phyloP scores from a whole-genome alignment of 1,140 invertebrate genomes.

The Eubasilissa regina region DNA sequence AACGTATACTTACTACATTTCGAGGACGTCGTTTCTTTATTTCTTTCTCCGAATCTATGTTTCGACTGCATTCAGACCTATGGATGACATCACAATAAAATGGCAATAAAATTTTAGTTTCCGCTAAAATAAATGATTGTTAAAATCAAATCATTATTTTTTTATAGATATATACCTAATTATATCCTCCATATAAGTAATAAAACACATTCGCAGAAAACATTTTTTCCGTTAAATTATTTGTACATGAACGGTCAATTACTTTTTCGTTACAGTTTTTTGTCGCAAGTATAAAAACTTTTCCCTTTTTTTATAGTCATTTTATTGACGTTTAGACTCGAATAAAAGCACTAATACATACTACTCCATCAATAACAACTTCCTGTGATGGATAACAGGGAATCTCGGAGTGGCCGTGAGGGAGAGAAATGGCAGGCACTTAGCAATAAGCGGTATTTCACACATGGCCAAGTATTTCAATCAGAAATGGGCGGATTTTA shows the following conservation, averaged over 20 bases:
- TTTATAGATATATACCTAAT: no score
- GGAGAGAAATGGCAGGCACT: not conserved
- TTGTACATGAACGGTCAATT: not conserved
- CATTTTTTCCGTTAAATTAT: slow-evolving; percentile 9
- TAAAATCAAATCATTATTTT: no score
- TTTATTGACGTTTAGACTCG: slow-evolving; percentile 20
- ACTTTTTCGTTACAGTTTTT: slow-evolving; percentile 3
- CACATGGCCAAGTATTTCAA: slow-evolving; percentile 3
- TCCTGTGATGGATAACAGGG: not conserved
- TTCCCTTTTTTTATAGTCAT: slow-evolving; percentile 11
- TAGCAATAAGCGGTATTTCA: slow-evolving; percentile 21
- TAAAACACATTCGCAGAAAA: no score
- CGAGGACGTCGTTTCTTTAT: no score
- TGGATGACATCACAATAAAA: no score
- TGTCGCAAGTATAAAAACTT: not conserved
- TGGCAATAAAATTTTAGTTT: no score
- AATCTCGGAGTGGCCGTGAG: not conserved
- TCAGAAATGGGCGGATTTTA: slow-evolving; percentile 18
- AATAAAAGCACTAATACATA: slow-evolving; percentile 4
- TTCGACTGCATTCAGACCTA: no score
- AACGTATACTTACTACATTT: no score
- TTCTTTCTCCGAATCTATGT: no score
- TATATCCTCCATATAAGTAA: no score
- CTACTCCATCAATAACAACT: slow-evolving; percentile 21
- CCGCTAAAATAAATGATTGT: no score